Evolutionary conservation across 2,797 vertebrate species (phyloP), one percentile per base, ranked within the genome.

Genomic region (Diceros bicornis): DNA sequence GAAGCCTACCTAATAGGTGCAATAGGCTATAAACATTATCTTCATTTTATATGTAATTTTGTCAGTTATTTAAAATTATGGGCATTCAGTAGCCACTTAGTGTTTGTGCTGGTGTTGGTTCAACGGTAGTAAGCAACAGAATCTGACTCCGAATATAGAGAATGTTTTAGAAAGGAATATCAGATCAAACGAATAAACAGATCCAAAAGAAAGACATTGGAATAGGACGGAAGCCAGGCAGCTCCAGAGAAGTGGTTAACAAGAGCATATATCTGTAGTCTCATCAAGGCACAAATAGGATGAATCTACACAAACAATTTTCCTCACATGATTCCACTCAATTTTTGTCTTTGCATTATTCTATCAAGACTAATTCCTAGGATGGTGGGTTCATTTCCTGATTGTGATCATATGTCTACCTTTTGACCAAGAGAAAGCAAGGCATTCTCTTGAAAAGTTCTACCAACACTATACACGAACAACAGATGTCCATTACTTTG

Each of bases 11-110:
- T 1, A 18, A 74, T 89, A 86, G 71, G 41, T 25, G 7, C 62
- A 92, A 68, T 47, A 44, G 34, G 34, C 50, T 86, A n/a, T 94
- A 83, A 66, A 75, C 23, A 52, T 87, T 37, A 77, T 83, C 77
- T 87, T 95, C 20, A 57, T 96, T 91, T 79, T 37, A 41, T 44
- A 57, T 44, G 52, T 57, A 68, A 84, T 86, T 95, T 32, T 95
- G 50, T 94, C 93, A 32, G 44, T 87, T 88, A 62, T 90, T 97
- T 96, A 52, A 92, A 92, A 95, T 88, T 27, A 41, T n/a, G 32
- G 59, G 18, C 68, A 18, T 66, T 89, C 18, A 12, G 7, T 84
- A 74, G 64, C 55, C 47, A 72, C 57, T 94, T 81, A n/a, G 21
- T 68, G 20, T 93, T 75, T 69, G 17, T 74, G 44, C 52, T 59